Percentiles rank a stretch among this genome's conserved stretches.
Evolutionary conservation across 1,140 invertebrate genomes (phyloP).

Genomic region (Pantala flavescens): DNA sequence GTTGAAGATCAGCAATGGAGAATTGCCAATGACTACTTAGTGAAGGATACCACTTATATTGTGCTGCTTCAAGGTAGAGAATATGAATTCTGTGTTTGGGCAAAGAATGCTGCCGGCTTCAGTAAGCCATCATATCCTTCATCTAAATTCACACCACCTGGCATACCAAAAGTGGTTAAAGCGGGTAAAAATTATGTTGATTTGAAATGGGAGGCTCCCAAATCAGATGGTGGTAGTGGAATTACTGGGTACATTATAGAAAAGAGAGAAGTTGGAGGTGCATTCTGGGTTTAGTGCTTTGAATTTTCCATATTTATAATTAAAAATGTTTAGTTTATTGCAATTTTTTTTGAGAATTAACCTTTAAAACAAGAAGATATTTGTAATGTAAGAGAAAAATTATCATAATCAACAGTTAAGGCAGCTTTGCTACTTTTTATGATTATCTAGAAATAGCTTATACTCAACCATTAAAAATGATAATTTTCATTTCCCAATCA

Average conservation of each 20-base stretch:
- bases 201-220: conserved; percentile 74
- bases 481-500: no score
- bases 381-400: no score
- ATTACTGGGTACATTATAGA: conserved; percentile 87
- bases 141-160: conserved; percentile 64
- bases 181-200: conserved; percentile 84
- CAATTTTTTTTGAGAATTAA: no score
- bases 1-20: conserved; percentile 68
- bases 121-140: conserved; percentile 81
- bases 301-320: no score
- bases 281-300: conserved; percentile 73
- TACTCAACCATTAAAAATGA: no score
- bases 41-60: conserved; percentile 75
- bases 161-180: conserved; percentile 70
- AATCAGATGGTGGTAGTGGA: conserved; percentile 67
- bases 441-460: no score
- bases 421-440: no score
- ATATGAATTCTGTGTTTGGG: conserved; percentile 92
- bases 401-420: no score
- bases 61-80: conserved; percentile 76
- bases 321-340: no score
- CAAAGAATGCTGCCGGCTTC: conserved; percentile 93
- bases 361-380: no score
- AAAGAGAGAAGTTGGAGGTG: conserved; percentile 72
- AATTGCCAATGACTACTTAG: conserved; percentile 70